phyloP scores from a whole-genome alignment of 2,888 invertebrate genomes.

The Eilema caniola region DNA sequence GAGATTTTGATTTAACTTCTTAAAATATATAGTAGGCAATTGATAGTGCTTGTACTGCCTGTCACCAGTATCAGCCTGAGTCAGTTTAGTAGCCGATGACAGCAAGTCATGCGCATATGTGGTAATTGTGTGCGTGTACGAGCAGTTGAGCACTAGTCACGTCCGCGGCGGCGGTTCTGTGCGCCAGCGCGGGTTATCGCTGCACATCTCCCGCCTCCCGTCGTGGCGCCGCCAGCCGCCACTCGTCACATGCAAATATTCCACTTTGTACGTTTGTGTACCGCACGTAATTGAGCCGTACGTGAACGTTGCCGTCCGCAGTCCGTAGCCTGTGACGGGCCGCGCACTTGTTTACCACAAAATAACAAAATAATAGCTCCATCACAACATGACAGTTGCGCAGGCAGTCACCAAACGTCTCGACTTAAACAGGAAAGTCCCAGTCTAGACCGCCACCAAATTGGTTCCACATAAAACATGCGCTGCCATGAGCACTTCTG shows the following conservation, averaged over 20 bases:
- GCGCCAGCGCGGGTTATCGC: constrained; percentile 46
- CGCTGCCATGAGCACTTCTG: neutral
- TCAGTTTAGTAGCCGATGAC: neutral
- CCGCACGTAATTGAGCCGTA: constrained; percentile 51
- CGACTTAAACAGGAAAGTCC: neutral
- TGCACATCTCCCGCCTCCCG: constrained; percentile 46
- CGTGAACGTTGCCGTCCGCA: constrained; percentile 40
- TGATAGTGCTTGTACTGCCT: constrained; percentile 4
- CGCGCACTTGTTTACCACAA: constrained; percentile 25
- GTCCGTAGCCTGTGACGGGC: constrained; percentile 19
- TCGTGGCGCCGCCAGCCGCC: constrained; percentile 44
- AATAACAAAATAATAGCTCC: constrained; percentile 14
- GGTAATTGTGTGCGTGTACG: neutral
- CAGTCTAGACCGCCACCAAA: neutral
- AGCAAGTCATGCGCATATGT: neutral
- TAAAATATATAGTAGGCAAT: neutral
- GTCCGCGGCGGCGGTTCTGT: constrained; percentile 29
- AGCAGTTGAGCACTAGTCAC: constrained; percentile 31
- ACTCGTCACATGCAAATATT: constrained; percentile 59
- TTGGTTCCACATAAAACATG: neutral
- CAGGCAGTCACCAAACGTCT: neutral
- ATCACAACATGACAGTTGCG: constrained; percentile 12
- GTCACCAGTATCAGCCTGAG: neutral
- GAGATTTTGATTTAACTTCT: neutral
- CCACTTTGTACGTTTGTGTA: constrained; percentile 43